Conservation (phyloP, 2,113 vertebrate species). For the Brachyhypopomus occidentalis region DNA sequence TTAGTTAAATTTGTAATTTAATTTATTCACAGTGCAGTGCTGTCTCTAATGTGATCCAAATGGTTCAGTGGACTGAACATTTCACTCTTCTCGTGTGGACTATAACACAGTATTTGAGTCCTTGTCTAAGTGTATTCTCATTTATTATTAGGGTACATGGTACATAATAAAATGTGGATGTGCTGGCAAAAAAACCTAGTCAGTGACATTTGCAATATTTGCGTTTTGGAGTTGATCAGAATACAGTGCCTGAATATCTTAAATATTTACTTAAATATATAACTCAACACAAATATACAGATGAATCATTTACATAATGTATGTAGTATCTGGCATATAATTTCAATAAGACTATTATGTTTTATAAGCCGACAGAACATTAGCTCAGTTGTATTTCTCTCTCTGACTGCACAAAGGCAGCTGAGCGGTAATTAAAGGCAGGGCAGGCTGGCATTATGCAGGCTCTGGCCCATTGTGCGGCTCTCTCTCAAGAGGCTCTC, state of each 20-base stretch:
- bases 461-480: constrained; percentile 38
- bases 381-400: constrained; percentile 3
- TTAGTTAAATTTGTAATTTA: too few species aligned
- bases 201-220: too few species aligned
- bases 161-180: not conserved
- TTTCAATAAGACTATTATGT: not conserved
- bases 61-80: too few species aligned
- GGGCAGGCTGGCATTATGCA: constrained; percentile 49
- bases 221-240: not conserved
- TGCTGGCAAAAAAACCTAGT: not conserved
- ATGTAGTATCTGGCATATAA: not conserved
- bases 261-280: not conserved
- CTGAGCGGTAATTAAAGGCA: constrained; percentile 52
- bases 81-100: too few species aligned
- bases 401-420: constrained; percentile 30
- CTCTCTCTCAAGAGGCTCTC: constrained; percentile 49
- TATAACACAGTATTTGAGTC: too few species aligned
- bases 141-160: too few species aligned
- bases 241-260: not conserved
- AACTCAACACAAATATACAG: too few species aligned
- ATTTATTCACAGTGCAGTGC: too few species aligned
- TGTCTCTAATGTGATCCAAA: too few species aligned
- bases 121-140: too few species aligned
- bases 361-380: constrained; percentile 2
- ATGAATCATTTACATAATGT: not conserved